Evolutionary conservation across 2,888 invertebrate genomes (phyloP).

Genomic region (Agonopterix heracliana): DNA sequence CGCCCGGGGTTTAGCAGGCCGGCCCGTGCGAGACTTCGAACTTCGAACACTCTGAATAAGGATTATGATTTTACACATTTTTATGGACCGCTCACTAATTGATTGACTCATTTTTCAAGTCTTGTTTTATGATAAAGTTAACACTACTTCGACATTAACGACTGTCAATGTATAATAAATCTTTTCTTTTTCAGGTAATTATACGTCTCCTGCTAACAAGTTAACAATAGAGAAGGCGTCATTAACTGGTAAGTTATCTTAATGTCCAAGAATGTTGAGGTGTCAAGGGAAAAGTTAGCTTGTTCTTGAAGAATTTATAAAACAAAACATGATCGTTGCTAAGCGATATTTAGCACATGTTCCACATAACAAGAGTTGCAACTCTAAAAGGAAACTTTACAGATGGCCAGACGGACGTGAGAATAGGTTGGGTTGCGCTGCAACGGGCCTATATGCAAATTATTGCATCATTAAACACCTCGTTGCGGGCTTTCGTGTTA

Average conservation of each 20-base stretch:
- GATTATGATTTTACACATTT: constrained; percentile 21
- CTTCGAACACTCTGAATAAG: constrained; percentile 33
- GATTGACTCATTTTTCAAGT: constrained; percentile 50
- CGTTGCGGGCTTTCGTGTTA: constrained; percentile 54
- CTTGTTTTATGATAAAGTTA: constrained; percentile 20
- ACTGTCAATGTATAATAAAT: constrained; percentile 28
- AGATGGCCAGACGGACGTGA: constrained; percentile 54
- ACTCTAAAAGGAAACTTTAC: constrained; percentile 51
- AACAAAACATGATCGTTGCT: constrained; percentile 10
- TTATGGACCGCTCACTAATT: constrained; percentile 45
- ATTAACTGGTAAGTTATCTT: constrained; percentile 46
- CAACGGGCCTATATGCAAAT: constrained; percentile 68
- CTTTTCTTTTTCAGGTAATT: constrained; percentile 58
- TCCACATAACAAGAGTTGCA: constrained; percentile 47
- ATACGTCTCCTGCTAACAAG: constrained; percentile 35
- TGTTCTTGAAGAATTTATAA: constrained; percentile 11
- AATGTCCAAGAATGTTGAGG: constrained; percentile 3
- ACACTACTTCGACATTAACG: constrained; percentile 25
- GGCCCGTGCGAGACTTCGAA: constrained; percentile 37
- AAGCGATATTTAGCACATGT: constrained; percentile 19
- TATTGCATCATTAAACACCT: constrained; percentile 74
- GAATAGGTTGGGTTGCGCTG: constrained; percentile 53
- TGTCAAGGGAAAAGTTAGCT: constrained; percentile 6
- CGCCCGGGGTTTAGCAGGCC: constrained; percentile 60
- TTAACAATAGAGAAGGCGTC: constrained; percentile 33